Conservation (phyloP, 1,140 invertebrate genomes). For the Caenorhabditis latens region DNA sequence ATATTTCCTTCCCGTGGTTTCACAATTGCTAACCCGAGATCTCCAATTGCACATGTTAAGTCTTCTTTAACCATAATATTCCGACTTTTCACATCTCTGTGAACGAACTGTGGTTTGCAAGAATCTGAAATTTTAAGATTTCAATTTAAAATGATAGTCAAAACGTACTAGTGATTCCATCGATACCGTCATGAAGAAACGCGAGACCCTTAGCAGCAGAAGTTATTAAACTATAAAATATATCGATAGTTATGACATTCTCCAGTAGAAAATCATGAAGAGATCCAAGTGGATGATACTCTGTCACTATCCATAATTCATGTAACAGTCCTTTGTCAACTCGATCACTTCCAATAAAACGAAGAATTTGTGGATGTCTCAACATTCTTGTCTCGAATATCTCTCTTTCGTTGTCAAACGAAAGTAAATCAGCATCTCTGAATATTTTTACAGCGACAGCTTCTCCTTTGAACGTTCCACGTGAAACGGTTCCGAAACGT, state of each 20-base stretch:
- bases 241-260: not conserved
- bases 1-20: not conserved
- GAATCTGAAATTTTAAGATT: not conserved
- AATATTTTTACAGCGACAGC: not conserved
- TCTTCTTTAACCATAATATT: slow-evolving; percentile 55
- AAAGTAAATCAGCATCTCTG: not conserved
- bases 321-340: not conserved
- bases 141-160: not conserved
- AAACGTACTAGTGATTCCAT: not conserved
- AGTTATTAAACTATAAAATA: not conserved
- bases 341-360: slow-evolving; percentile 6
- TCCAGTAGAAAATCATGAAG: not conserved
- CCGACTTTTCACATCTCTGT: slow-evolving; percentile 38
- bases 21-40: slow-evolving; percentile 11
- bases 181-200: not conserved
- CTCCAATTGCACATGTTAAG: slow-evolving; percentile 38
- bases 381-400: not conserved
- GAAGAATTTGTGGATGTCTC: not conserved
- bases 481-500: not conserved
- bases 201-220: not conserved
- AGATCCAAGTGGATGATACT: slow-evolving; percentile 2
- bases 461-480: not conserved
- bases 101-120: slow-evolving; percentile 18
- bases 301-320: not conserved
- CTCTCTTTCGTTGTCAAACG: not conserved